Percentiles rank a stretch among this genome's conserved stretches.
Evolutionary conservation across 2,797 vertebrate genomes (phyloP).

Genomic region (Sebastolobus alascanus): DNA sequence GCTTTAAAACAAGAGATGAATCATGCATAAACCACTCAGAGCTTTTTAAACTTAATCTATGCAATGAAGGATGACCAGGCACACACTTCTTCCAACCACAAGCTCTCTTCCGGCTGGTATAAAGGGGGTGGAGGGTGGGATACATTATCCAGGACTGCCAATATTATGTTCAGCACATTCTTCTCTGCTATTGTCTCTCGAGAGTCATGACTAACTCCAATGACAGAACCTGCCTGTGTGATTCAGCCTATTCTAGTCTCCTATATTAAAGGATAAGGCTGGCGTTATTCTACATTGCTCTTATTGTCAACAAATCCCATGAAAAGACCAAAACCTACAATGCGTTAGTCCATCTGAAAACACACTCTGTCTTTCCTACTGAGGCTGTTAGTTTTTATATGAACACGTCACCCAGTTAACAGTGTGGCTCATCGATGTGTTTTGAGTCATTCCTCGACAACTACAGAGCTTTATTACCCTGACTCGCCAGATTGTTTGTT

Average conservation of each 20-base stretch:
- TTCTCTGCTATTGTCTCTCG: conserved; percentile 54
- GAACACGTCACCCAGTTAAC: background rate
- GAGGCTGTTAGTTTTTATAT: background rate
- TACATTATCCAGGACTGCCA: conserved; percentile 24
- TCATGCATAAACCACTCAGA: conserved; percentile 10
- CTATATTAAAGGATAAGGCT: conserved; percentile 17
- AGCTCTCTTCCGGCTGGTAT: conserved; percentile 16
- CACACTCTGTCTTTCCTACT: background rate
- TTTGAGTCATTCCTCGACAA: background rate
- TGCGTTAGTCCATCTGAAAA: background rate
- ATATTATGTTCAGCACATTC: conserved; percentile 27
- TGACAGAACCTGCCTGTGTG: conserved; percentile 42
- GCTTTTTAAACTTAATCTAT: conserved; percentile 1
- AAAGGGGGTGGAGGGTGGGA: conserved; percentile 34
- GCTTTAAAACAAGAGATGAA: conserved; percentile 22
- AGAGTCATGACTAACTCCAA: conserved; percentile 51
- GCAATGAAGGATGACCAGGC: conserved; percentile 16
- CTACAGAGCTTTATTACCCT: background rate
- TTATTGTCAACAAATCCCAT: no score
- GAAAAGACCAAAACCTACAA: background rate
- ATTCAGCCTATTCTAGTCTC: conserved; percentile 40
- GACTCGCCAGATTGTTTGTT: no score
- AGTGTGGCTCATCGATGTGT: background rate
- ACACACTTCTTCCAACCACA: background rate
- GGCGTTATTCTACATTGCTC: no score